These are phyloP conservation scores for Marasmarcha lunaedactyla DNA, from an alignment of 2,888 invertebrate genomes.

Conservation along the genomic window DNA sequence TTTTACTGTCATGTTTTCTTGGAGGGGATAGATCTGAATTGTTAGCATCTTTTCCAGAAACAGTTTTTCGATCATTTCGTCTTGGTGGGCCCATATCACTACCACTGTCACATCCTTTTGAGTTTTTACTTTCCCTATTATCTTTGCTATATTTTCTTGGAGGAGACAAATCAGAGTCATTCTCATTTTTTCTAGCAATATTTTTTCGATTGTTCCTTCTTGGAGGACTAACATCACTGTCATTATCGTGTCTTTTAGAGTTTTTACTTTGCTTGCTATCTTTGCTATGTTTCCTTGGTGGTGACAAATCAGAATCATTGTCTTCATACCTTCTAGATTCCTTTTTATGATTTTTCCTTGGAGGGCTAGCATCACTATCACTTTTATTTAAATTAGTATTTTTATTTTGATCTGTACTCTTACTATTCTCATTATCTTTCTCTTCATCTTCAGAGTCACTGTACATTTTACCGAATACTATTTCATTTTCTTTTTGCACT, in stretches of 20 bases:
- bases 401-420: constrained; percentile 11
- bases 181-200: constrained; percentile 1
- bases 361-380: constrained; percentile 50
- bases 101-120: constrained; percentile 13
- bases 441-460: constrained; percentile 58
- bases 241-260: constrained; percentile 1
- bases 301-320: constrained; percentile 14
- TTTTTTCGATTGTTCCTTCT: constrained; percentile 16
- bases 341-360: constrained; percentile 22
- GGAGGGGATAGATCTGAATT: constrained; percentile 37
- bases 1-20: constrained; percentile 13
- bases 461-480: constrained; percentile 61
- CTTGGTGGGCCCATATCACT: constrained; percentile 35
- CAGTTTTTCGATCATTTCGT: constrained; percentile 10
- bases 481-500: constrained; percentile 49
- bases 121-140: constrained; percentile 2
- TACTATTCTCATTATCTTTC: constrained; percentile 31
- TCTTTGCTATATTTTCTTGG: constrained; percentile 18
- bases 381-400: constrained; percentile 20
- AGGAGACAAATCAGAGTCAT: constrained; percentile 33
- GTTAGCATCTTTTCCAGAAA: constrained; percentile 1
- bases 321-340: constrained; percentile 6
- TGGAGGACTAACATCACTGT: constrained; percentile 36
- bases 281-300: constrained; percentile 12
- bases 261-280: constrained; percentile 1